Percentiles rank a stretch among this genome's conserved stretches.
Evolutionary conservation across 2,888 invertebrate species (phyloP).

Genomic region (Dicycla oo): DNA sequence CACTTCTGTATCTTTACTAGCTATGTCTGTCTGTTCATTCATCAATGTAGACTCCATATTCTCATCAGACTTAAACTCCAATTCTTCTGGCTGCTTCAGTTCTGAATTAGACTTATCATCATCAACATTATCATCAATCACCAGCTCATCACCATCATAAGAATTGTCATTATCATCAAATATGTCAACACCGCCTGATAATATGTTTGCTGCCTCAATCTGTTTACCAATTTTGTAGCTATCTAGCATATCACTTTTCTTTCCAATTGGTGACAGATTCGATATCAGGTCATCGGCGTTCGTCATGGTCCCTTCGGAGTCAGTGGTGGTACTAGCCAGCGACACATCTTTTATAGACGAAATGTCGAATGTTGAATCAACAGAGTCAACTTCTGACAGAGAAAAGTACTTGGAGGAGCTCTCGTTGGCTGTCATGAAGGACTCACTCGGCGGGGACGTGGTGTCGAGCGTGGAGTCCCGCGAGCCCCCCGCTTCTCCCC

Average conservation of each 20-base stretch:
- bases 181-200: slow-evolving; percentile 87
- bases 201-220: slow-evolving; percentile 87
- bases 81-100: slow-evolving; percentile 67
- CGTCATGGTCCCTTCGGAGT: slow-evolving; percentile 73
- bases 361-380: slow-evolving; percentile 82
- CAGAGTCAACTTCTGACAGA: slow-evolving; percentile 85
- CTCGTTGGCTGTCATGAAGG: slow-evolving; percentile 86
- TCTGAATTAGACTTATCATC: slow-evolving; percentile 78
- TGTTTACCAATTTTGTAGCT: slow-evolving; percentile 85
- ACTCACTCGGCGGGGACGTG: slow-evolving; percentile 82
- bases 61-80: slow-evolving; percentile 70
- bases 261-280: slow-evolving; percentile 82
- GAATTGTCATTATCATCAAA: slow-evolving; percentile 90
- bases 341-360: slow-evolving; percentile 81
- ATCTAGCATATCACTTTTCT: slow-evolving; percentile 80
- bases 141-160: slow-evolving; percentile 86
- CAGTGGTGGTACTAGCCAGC: slow-evolving; percentile 69
- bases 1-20: slow-evolving; percentile 85
- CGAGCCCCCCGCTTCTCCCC: slow-evolving; percentile 81
- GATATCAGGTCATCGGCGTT: slow-evolving; percentile 77
- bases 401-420: slow-evolving; percentile 86
- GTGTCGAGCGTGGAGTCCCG: slow-evolving; percentile 84
- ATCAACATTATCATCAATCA: slow-evolving; percentile 87
- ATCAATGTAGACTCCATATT: slow-evolving; percentile 70
- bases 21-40: slow-evolving; percentile 73